Percentiles rank a stretch among this genome's conserved stretches.
Evolutionary conservation across 2,113 vertebrate species (phyloP).

Genomic region (Laticauda laticaudata): DNA sequence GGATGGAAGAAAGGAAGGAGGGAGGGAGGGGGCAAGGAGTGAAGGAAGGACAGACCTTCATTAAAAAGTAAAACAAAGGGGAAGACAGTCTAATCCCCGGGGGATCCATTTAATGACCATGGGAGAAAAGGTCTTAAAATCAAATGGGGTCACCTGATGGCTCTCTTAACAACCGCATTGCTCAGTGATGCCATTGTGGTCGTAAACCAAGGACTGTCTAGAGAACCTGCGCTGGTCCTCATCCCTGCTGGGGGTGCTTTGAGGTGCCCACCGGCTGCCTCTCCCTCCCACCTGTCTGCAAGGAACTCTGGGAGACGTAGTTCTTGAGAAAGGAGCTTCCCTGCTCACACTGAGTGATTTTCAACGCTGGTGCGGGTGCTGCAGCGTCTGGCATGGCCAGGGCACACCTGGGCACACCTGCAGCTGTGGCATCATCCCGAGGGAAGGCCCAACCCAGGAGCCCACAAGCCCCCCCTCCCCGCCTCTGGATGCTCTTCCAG

Average conservation of each 20-base stretch:
- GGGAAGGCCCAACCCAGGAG: neutral
- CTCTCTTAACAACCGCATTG: neutral
- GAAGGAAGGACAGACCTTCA: neutral
- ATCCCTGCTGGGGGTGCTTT: neutral
- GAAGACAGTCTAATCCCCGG: neutral
- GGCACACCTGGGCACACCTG: neutral
- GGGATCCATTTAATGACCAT: neutral
- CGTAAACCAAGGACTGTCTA: neutral
- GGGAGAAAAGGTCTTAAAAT: neutral
- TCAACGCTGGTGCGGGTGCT: neutral
- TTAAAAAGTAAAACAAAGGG: neutral
- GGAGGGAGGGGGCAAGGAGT: neutral
- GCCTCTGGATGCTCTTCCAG: neutral
- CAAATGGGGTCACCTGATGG: neutral
- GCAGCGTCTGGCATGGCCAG: neutral
- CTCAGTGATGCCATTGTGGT: neutral
- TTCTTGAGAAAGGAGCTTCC: neutral
- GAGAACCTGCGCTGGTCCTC: neutral
- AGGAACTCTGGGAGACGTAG: neutral
- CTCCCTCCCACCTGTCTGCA: neutral
- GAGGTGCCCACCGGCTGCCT: neutral
- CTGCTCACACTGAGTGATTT: neutral
- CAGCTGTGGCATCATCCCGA: neutral
- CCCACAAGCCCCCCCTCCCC: neutral
- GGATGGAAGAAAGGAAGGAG: neutral